phyloP scores from a whole-genome alignment of 2,888 invertebrate genomes.

The Dynastes maya region DNA sequence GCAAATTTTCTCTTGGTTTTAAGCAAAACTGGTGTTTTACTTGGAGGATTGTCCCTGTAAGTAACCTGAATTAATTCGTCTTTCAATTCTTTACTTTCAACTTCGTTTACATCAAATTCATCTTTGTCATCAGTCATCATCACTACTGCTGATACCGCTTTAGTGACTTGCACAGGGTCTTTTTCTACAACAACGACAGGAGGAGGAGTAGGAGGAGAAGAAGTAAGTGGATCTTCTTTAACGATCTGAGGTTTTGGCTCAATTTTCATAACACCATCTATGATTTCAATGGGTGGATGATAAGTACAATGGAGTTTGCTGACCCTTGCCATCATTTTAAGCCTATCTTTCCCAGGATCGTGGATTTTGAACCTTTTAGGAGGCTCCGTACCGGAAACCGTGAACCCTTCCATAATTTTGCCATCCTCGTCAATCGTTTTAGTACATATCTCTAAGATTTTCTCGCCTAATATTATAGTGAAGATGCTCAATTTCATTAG shows the following conservation, averaged over 20 bases:
- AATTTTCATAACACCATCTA: slow-evolving; percentile 27
- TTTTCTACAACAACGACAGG: neutral
- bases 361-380: slow-evolving; percentile 51
- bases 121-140: neutral
- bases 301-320: slow-evolving; percentile 40
- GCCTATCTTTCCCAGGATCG: slow-evolving; percentile 10
- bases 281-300: slow-evolving; percentile 43
- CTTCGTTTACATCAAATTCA: neutral
- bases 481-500: slow-evolving; percentile 15
- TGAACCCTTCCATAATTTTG: slow-evolving; percentile 52
- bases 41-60: neutral
- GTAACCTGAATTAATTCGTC: neutral
- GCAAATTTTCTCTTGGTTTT: slow-evolving; percentile 37
- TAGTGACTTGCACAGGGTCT: neutral
- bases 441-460: slow-evolving; percentile 56
- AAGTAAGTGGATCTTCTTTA: neutral
- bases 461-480: slow-evolving; percentile 50
- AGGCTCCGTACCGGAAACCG: slow-evolving; percentile 58
- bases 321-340: slow-evolving; percentile 26
- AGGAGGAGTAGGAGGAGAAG: no score
- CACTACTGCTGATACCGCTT: neutral
- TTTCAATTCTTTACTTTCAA: no score
- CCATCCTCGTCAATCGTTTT: slow-evolving; percentile 52
- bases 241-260: neutral
- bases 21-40: slow-evolving; percentile 13